Base-by-base conservation (phyloP, 1,140 invertebrate species). In the Magallana angulata region DNA sequence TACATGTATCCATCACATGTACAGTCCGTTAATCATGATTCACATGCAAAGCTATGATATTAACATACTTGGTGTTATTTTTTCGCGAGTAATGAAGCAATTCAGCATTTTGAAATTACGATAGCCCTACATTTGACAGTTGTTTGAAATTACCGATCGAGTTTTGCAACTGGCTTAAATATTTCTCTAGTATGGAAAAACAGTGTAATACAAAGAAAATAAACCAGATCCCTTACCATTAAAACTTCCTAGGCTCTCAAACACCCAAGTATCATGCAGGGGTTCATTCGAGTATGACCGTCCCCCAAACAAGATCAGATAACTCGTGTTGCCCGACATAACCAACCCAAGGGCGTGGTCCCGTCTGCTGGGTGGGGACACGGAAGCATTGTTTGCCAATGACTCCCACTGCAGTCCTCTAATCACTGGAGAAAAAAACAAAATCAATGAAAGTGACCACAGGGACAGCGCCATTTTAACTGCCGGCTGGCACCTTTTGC, bases 251-350 rank as follows among this genome's bases (percentile, higher is more conserved):
- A n/a, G 60, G 16, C 16, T 64, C 18, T 81, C 76, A 30, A 81
- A 30, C 3, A 81, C 30, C 76, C 76, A 81, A 14, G 76, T 81
- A 81, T 81, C 76, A 6, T 81, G 9, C 76, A 81, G n/a, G 48
- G 0, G 1, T 56, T 81, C 8, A 64, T 64, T 64, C 60, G 60
- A 64, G 14, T 64, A 5, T 8, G 76, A 56, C 11, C 76, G 76
- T 11, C 76, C 76, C 11, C 16, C 76, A 81, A 81, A 81, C 48
- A 81, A 48, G 30, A 81, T 48, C 30, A 81, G 24, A 18, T 64
- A 64, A 36, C 76, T 81, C 18, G 24, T 16, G 30, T 81, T 81
- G 1, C 76, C 76, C 24, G 24, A 1, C 30, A 30, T 6, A 11
- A 48, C 30, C 7, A 48, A 30, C 14, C 76, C 76, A 14, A 81